These are phyloP conservation scores for Harpalus rubripes DNA, from an alignment of 2,888 invertebrate species.

Conservation along the genomic window DNA sequence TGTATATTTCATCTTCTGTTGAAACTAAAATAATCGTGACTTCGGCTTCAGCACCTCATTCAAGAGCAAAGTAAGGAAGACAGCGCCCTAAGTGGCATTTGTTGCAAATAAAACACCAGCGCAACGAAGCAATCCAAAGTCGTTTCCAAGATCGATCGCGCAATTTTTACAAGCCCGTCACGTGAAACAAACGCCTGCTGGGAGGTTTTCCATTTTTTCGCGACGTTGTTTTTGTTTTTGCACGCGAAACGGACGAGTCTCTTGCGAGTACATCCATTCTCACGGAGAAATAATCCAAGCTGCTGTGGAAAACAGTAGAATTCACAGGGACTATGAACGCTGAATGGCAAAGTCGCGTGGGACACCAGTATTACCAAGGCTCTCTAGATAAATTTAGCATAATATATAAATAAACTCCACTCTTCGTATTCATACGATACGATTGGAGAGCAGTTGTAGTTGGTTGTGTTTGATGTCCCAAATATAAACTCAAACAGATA, in stretches of 20 bases:
- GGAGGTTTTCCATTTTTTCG: constrained; percentile 49
- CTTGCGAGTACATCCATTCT: constrained; percentile 56
- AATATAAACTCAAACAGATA: no score
- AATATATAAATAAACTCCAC: not conserved
- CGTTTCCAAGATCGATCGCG: constrained; percentile 37
- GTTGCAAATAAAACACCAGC: constrained; percentile 8
- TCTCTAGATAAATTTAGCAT: constrained; percentile 9
- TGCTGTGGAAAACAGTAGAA: constrained; percentile 28
- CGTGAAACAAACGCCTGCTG: constrained; percentile 43
- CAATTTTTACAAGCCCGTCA: constrained; percentile 48
- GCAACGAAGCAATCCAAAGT: not conserved
- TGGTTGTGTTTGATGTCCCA: no score
- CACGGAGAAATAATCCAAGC: constrained; percentile 56
- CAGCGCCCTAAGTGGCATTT: constrained; percentile 4
- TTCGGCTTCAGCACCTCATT: not conserved
- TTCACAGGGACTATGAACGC: constrained; percentile 14
- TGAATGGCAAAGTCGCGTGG: not conserved
- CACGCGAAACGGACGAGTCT: constrained; percentile 51
- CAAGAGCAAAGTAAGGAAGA: not conserved
- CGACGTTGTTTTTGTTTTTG: constrained; percentile 56
- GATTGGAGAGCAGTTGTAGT: no score
- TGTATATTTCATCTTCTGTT: not conserved
- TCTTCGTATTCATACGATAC: constrained; percentile 10
- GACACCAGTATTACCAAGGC: not conserved
- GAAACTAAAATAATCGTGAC: not conserved